Evolutionary conservation across 2,113 vertebrate species (phyloP).

Genomic region (Elachura formosa): DNA sequence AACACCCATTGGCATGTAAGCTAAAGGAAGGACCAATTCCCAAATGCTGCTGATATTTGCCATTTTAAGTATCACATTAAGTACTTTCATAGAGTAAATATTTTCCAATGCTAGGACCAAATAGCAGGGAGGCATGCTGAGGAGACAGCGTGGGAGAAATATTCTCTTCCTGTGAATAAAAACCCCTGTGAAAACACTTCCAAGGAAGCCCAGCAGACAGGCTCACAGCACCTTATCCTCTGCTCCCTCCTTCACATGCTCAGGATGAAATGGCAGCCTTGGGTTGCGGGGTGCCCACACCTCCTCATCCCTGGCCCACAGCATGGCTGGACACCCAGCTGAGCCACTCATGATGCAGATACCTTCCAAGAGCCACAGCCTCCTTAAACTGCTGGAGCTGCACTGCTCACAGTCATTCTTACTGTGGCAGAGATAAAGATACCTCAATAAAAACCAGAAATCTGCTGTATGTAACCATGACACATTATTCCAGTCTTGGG

Average conservation of each 20-base stretch:
- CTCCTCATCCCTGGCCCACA: not conserved
- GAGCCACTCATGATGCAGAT: rapidly evolving
- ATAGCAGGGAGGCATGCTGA: constrained; percentile 20
- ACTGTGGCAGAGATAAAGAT: not conserved
- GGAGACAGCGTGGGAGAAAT: constrained; percentile 54
- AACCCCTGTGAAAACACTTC: not conserved
- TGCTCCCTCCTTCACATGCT: rapidly evolving
- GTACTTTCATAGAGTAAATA: constrained; percentile 34
- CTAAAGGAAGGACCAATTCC: not conserved
- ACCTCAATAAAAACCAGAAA: not conserved
- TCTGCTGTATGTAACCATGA: not conserved
- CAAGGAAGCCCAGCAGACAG: not conserved
- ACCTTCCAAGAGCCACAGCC: not conserved
- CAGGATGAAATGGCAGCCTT: not conserved
- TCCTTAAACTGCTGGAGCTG: not conserved
- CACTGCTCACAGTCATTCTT: not conserved
- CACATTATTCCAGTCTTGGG: not conserved
- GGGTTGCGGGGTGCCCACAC: rapidly evolving
- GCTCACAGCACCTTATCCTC: not conserved
- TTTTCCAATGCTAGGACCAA: constrained; percentile 16
- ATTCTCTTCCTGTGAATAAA: constrained; percentile 44
- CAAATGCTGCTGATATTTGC: constrained; percentile 12
- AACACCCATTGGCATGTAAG: not conserved
- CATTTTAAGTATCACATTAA: constrained; percentile 16
- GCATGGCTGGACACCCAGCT: not conserved